phyloP scores from a whole-genome alignment of 2,888 invertebrate species.

The Hemaris fuciformis region DNA sequence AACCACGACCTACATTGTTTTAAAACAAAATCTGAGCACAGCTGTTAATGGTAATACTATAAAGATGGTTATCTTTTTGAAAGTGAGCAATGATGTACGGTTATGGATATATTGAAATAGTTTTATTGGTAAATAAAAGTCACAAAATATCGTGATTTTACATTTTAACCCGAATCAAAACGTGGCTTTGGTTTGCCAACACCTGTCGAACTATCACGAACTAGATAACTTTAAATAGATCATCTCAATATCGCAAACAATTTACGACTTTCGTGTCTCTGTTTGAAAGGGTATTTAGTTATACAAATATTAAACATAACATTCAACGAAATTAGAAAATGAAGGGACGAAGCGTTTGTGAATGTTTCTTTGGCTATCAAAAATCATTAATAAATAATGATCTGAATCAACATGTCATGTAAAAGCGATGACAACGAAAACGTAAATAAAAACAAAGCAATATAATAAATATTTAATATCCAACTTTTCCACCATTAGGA shows the following conservation, averaged over 20 bases:
- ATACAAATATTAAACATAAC: not conserved
- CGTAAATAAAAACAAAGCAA: too few species aligned
- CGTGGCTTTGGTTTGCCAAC: not conserved
- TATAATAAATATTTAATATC: too few species aligned
- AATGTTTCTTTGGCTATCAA: too few species aligned
- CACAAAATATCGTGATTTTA: not conserved
- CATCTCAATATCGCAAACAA: not conserved
- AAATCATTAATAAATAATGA: too few species aligned
- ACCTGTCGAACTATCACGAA: constrained; percentile 8
- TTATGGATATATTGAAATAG: not conserved
- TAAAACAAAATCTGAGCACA: too few species aligned
- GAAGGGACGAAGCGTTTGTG: too few species aligned
- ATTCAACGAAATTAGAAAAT: not conserved
- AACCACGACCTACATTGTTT: too few species aligned
- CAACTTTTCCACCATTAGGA: too few species aligned
- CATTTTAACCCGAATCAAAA: not conserved
- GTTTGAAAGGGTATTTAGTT: not conserved
- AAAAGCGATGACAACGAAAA: too few species aligned
- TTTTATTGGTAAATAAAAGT: not conserved
- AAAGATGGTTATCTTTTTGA: too few species aligned
- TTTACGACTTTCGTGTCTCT: not conserved
- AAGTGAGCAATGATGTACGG: not conserved
- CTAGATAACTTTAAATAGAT: constrained; percentile 1
- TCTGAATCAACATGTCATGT: too few species aligned
- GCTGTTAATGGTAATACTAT: too few species aligned